phyloP scores from a whole-genome alignment of 2,113 vertebrate species.

The Colaptes auratus region DNA sequence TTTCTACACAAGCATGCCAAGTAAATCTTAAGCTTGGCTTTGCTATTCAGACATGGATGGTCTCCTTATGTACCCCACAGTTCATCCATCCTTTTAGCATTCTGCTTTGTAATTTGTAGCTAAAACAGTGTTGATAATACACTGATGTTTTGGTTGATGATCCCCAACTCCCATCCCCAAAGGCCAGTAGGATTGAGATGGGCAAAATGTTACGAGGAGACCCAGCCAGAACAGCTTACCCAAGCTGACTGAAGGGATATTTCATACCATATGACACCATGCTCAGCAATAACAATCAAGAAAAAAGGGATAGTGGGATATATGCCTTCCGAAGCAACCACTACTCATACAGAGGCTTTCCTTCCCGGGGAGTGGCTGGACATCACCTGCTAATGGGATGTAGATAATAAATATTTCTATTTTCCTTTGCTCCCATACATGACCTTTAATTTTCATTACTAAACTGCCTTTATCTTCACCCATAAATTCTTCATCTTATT shows the following conservation, averaged over 20 bases:
- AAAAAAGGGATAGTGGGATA: rapidly evolving
- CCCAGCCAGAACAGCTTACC: neutral
- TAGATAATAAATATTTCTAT: neutral
- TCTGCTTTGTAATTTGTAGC: neutral
- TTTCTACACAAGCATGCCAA: rapidly evolving
- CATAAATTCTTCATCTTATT: neutral
- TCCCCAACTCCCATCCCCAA: rapidly evolving
- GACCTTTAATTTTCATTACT: neutral
- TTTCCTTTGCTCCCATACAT: rapidly evolving
- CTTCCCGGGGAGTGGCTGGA: neutral
- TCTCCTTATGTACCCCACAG: neutral
- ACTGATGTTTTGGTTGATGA: rapidly evolving
- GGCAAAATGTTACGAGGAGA: rapidly evolving
- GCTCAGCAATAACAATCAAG: neutral
- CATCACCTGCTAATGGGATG: neutral
- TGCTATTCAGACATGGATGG: neutral
- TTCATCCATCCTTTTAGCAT: neutral
- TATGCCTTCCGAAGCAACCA: neutral
- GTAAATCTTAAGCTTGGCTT: neutral
- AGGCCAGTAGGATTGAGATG: rapidly evolving
- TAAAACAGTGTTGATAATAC: neutral
- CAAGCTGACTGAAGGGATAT: neutral
- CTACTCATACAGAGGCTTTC: rapidly evolving
- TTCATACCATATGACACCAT: neutral
- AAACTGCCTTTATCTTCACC: neutral